These are phyloP conservation scores for Potamarius usumacintae DNA, from an alignment of 2,113 vertebrate genomes.

Conservation along the genomic window DNA sequence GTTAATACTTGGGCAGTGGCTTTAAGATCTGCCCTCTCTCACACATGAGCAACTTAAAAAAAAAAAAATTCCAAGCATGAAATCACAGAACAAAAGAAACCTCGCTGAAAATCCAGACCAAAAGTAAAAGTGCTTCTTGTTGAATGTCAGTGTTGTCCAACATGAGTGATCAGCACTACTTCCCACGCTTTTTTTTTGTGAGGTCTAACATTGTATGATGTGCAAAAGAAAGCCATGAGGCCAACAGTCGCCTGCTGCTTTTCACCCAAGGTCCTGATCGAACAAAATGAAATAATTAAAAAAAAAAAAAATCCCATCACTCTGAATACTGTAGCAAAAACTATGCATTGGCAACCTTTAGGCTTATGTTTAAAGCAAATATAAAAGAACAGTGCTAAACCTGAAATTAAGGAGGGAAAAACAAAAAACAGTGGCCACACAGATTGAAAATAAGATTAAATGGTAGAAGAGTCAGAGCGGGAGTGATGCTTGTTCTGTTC, in stretches of 20 bases:
- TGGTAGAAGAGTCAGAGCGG: constrained; percentile 25
- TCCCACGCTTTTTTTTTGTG: constrained; percentile 3
- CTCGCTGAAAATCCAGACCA: constrained; percentile 25
- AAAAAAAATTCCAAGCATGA: constrained; percentile 47
- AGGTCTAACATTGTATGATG: constrained; percentile 41
- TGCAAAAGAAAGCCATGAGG: constrained; percentile 29
- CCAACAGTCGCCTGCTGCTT: constrained; percentile 18
- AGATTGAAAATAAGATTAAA: constrained; percentile 48
- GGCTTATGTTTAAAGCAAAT: neutral
- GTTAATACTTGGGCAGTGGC: constrained; percentile 75
- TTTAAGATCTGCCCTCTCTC: constrained; percentile 57
- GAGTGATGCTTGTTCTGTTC: constrained; percentile 4
- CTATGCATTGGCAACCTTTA: constrained; percentile 22
- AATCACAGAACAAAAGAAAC: constrained; percentile 38
- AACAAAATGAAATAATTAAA: neutral
- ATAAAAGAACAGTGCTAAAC: constrained; percentile 19
- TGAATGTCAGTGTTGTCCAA: neutral
- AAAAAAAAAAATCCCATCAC: constrained; percentile 7
- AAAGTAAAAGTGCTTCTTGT: constrained; percentile 39
- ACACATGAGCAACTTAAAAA: constrained; percentile 60
- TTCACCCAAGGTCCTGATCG: neutral
- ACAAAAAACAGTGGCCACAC: constrained; percentile 56
- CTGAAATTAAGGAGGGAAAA: constrained; percentile 26
- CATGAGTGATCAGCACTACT: constrained; percentile 1
- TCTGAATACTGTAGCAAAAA: neutral